Percentiles rank a stretch among this genome's conserved stretches.
Conservation (phyloP, 2,113 vertebrate species). For the Pollimyrus isidori region DNA sequence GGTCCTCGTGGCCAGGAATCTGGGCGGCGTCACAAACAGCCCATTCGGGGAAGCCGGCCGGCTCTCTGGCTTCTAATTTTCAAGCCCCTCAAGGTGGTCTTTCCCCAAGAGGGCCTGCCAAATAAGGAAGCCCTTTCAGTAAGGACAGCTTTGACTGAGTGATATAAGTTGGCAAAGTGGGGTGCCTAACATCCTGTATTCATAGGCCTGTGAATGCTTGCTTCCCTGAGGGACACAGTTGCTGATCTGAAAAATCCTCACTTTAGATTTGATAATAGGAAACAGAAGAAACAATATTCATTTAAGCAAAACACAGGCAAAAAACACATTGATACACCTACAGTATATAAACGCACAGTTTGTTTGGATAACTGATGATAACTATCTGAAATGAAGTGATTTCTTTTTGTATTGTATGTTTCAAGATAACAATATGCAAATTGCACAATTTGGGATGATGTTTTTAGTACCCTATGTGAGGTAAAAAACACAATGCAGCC, state of each 20-base stretch:
- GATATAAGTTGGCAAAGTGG: slow-evolving; percentile 54
- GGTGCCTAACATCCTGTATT: slow-evolving; percentile 54
- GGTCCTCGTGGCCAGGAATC: background rate
- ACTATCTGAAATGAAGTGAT: background rate
- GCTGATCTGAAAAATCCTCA: background rate
- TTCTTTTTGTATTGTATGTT: background rate
- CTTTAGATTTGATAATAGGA: slow-evolving; percentile 1
- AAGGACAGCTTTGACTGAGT: slow-evolving; percentile 57
- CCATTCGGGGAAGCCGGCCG: background rate
- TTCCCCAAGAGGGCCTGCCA: slow-evolving; percentile 46
- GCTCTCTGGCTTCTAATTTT: background rate
- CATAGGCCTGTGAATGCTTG: background rate
- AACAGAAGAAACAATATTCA: background rate
- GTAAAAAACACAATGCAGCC: slow-evolving; percentile 2
- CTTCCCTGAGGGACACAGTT: background rate
- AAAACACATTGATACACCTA: background rate
- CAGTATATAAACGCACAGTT: background rate
- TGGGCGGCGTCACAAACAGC: background rate
- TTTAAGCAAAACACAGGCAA: background rate
- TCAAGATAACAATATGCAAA: background rate
- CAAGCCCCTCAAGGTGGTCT: background rate
- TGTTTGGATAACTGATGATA: background rate
- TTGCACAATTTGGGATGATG: background rate
- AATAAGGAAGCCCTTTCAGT: slow-evolving; percentile 50
- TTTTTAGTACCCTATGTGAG: background rate